Evolutionary conservation across 2,113 vertebrate genomes (phyloP), one percentile per base, ranked within the genome.

Genomic region (Notothenia coriiceps): DNA sequence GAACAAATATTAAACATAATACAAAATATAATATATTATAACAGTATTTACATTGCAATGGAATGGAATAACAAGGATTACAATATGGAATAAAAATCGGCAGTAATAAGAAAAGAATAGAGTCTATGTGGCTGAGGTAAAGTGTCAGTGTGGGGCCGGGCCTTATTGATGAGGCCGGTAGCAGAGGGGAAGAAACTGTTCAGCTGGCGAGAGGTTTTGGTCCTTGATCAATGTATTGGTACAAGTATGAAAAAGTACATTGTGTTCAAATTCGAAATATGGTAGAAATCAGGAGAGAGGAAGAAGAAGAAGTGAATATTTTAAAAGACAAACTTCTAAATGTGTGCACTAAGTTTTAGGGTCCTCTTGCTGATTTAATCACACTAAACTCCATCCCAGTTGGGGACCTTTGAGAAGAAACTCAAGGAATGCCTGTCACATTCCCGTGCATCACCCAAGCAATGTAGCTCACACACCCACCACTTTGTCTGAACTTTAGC

Each of bases 401-500:
- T 59, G 65, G 74, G 68, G 68, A 52, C 54, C 14, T 14, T 60
- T 18, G 25, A 68, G 73, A 43, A 12, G 74, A 77, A 75, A 57
- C 49, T 35, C 22, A 54, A 70, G 76, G 76, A 83, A 79, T 52
- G 67, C 59, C 74, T 22, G 70, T 76, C 33, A 55, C 72, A 81
- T 91, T 71, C 80, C 77, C 57, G 61, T 68, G 62, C 49, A 46
- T 73, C 62, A 74, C 35, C 9, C 29, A 10, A 59, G 69, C 75
- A 49, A 6, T 74, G 70, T 46, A 22, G 74, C 73, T 63, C 67
- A 77, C 67, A 77, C 62, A 73, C 75, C 79, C 46, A 47, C 43
- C 12, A 54, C 68, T 85, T 80, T 84, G 87, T 90, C 52, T 74
- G 54, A 84, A 86, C 77, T 83, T 50, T 57, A 77, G 74, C 40